These are phyloP conservation scores for Onychomys leucogaster DNA, from an alignment of 2,797 vertebrate genomes.

Conservation along the genomic window DNA sequence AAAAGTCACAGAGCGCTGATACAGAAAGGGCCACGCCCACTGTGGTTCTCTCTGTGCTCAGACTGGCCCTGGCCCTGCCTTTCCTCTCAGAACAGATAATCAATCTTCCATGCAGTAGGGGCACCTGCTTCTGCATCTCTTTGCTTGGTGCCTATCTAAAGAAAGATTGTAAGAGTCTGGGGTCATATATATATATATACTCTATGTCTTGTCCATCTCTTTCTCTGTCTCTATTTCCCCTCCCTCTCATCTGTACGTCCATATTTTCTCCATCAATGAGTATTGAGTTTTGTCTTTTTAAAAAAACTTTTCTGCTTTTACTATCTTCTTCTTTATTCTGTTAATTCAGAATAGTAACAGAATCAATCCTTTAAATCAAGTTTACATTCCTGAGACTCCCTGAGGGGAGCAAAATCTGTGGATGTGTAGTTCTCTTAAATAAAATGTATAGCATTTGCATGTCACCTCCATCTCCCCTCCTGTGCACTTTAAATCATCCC, in stretches of 20 bases:
- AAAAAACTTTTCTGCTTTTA: background rate
- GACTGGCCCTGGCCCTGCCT: background rate
- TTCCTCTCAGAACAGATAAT: background rate
- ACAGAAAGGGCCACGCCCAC: background rate
- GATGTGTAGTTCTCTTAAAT: background rate
- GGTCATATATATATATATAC: too few species aligned
- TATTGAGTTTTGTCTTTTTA: background rate
- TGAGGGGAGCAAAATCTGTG: background rate
- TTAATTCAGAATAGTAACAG: background rate
- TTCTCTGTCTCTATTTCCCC: background rate
- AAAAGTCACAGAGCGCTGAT: too few species aligned
- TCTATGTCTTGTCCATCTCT: background rate
- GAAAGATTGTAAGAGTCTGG: background rate
- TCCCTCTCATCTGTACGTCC: background rate
- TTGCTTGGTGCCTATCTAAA: background rate
- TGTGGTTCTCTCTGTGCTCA: background rate
- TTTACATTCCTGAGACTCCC: background rate
- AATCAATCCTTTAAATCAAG: constrained; percentile 1
- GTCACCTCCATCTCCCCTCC: background rate
- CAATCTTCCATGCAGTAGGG: too few species aligned
- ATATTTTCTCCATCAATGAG: background rate
- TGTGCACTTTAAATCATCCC: background rate
- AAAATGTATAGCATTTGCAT: background rate
- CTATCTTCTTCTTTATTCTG: constrained; percentile 4
- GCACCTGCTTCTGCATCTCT: background rate